Conservation (phyloP, 1,140 invertebrate species). For the Halictus rubicundus region DNA sequence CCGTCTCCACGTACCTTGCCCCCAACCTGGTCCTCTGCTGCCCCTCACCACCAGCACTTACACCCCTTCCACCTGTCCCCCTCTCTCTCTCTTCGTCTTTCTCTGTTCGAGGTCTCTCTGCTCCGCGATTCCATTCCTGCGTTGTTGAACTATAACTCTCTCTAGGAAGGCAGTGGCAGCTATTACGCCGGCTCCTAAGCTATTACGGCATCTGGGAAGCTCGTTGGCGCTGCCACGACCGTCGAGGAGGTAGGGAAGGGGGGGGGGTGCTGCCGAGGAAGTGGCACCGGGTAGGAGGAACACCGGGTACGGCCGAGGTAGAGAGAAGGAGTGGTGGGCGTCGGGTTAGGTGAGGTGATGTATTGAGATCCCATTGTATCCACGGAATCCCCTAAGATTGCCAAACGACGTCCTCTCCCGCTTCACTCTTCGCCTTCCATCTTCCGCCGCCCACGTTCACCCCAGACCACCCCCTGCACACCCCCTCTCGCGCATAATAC, state of each 20-base stretch:
- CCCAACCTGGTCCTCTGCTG: background rate
- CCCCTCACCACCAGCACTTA: background rate
- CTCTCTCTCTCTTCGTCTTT: constrained; percentile 14
- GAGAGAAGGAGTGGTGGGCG: constrained; percentile 25
- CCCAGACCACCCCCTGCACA: constrained; percentile 1
- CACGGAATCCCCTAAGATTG: constrained; percentile 80
- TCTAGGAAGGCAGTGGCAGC: constrained; percentile 74
- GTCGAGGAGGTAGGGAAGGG: constrained; percentile 5
- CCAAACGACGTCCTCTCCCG: constrained; percentile 74
- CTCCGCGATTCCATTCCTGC: constrained; percentile 74
- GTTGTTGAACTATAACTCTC: constrained; percentile 79
- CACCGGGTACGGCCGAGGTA: constrained; percentile 14
- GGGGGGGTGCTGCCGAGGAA: background rate
- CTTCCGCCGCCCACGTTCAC: constrained; percentile 43
- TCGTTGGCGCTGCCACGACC: constrained; percentile 56
- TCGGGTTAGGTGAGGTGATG: constrained; percentile 79
- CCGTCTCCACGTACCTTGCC: constrained; percentile 9
- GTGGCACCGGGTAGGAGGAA: constrained; percentile 31
- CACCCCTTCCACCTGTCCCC: constrained; percentile 23
- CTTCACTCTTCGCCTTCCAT: constrained; percentile 43
- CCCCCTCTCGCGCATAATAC: constrained; percentile 69
- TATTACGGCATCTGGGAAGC: constrained; percentile 76
- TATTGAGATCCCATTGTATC: constrained; percentile 82
- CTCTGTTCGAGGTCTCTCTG: constrained; percentile 24
- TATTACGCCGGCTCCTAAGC: constrained; percentile 78